Conservation (phyloP, 2,113 vertebrate species). For the Perca fluviatilis region DNA sequence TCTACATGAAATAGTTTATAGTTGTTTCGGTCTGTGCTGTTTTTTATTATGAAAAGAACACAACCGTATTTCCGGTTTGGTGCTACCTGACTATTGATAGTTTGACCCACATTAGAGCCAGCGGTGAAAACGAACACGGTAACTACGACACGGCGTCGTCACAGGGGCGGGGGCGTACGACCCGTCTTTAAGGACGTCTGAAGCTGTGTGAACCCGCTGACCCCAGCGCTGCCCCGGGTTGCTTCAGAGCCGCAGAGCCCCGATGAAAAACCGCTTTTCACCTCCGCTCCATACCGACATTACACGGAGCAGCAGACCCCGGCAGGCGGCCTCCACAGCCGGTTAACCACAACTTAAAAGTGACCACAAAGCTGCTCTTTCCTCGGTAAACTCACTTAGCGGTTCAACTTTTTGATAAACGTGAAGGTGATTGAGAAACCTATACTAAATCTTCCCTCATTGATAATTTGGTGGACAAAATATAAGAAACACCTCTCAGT, state of each 20-base stretch:
- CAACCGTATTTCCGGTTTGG: background rate
- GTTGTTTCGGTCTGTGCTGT: no score
- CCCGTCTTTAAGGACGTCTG: conserved; percentile 76
- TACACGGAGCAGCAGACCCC: background rate
- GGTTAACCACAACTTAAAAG: background rate
- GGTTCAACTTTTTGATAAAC: no score
- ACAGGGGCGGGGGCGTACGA: conserved; percentile 76
- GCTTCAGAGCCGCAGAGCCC: conserved; percentile 1
- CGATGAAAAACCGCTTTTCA: conserved; percentile 28
- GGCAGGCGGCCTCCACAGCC: background rate
- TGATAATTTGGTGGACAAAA: no score
- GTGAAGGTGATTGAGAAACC: no score
- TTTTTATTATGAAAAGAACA: conserved; percentile 41
- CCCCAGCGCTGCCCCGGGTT: conserved; percentile 24
- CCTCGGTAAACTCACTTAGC: background rate
- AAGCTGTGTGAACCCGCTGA: conserved; percentile 71
- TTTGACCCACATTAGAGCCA: background rate
- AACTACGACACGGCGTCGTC: conserved; percentile 57
- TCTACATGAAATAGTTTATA: no score
- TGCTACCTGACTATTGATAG: fast-evolving
- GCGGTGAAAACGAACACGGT: conserved; percentile 71
- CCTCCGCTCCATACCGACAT: background rate
- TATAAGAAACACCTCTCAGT: no score
- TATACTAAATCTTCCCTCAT: no score
- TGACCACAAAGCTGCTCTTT: background rate